Base-by-base conservation (phyloP, 1,140 invertebrate species). In the Cotesia vestalis region DNA sequence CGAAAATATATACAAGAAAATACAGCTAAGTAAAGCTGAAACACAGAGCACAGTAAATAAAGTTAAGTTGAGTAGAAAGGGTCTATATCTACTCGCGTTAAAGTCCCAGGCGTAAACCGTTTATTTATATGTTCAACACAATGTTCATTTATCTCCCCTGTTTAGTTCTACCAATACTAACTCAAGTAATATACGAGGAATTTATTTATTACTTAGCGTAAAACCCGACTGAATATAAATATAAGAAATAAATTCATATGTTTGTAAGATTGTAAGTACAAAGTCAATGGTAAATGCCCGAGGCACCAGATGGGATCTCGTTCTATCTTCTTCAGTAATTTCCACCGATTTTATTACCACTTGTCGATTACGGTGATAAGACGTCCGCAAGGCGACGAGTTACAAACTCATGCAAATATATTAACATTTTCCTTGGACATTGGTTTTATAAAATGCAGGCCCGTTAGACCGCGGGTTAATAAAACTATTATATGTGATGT, bases 121-220 rank as follows among this genome's bases (percentile, higher is more conserved):
- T 85, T 84, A 85, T 85, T 85, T 85, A 85, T 84, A 84, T 81
- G 83, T 85, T 79, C 82, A 78, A 80, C 76, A 77, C 74, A 80
- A 81, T 81, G 78, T 79, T 79, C 4, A 59, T 35, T 60, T 35
- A 6, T 69, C 12, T 61, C 55, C 77, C 77, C 74, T 27, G 27
- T 27, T 27, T 27, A 27, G 27, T 27, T 27, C 27, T 27, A 27
- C 27, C 27, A 27, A 27, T 27, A 27, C 27, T 27, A 27, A 27
- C 27, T 27, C 27, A 27, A 27, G 27, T 27, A 27, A 27, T 27
- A 27, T 27, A 27, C 27, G 76, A 64, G 75, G 74, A 78, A 81
- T 76, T 80, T 81, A 81, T 82, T 82, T 80, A 80, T 81, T 77
- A 75, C 69, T 75, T 69, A 14, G 52, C 69, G 35, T 17, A 40